A percentile compares a stretch with the other conserved stretches of the same genome.
Evolutionary conservation across 2,888 invertebrate genomes (phyloP).

Genomic region (Lamellibrachia columna): DNA sequence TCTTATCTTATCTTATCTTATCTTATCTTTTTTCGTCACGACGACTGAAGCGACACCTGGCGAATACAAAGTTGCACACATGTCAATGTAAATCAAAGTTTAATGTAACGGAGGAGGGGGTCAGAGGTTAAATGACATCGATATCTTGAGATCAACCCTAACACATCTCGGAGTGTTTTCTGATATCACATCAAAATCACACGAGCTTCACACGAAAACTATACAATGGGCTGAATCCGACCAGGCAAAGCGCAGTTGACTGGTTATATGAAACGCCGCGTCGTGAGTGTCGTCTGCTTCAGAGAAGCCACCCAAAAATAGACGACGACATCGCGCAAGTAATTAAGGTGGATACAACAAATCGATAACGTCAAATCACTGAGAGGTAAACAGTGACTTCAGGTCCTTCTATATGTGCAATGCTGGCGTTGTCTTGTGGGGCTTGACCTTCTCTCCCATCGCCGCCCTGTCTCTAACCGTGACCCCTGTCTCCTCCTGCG

Average conservation of each 20-base stretch:
- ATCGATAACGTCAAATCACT: neutral
- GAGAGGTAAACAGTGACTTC: neutral
- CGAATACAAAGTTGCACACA: neutral
- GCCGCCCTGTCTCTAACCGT: neutral
- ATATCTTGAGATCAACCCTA: neutral
- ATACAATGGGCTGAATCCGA: neutral
- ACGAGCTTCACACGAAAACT: neutral
- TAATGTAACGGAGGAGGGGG: neutral
- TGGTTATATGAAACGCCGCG: neutral
- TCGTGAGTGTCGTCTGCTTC: neutral
- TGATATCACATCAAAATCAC: neutral
- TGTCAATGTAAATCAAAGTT: neutral
- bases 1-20: neutral
- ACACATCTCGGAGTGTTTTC: neutral
- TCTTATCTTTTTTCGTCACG: neutral
- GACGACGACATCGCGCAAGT: constrained; percentile 1
- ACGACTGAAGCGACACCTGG: neutral
- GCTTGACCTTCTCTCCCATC: neutral
- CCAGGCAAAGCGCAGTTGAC: neutral
- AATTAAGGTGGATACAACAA: neutral
- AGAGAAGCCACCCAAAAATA: neutral
- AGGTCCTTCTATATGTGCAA: neutral
- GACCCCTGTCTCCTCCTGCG: neutral
- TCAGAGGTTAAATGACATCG: neutral
- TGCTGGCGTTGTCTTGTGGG: neutral